These are phyloP conservation scores for Chroicocephalus ridibundus DNA, from an alignment of 2,113 vertebrate species.

Conservation along the genomic window DNA sequence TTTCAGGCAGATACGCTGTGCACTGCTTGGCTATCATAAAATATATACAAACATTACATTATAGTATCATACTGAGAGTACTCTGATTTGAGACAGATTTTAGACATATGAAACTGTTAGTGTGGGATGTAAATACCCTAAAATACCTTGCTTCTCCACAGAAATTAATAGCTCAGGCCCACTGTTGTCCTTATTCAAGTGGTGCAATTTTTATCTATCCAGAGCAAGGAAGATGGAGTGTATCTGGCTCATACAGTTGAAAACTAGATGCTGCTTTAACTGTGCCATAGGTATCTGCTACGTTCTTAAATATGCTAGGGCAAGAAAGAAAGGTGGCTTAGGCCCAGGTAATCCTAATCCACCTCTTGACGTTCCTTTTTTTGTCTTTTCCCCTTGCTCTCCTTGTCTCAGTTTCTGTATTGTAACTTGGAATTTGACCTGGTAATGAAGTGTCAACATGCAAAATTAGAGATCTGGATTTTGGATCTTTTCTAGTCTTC, in stretches of 20 bases:
- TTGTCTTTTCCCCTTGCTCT: background rate
- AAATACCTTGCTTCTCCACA: background rate
- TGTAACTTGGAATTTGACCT: background rate
- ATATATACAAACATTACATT: background rate
- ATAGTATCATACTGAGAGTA: background rate
- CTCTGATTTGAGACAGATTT: background rate
- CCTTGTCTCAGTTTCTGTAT: background rate
- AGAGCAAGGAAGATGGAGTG: background rate
- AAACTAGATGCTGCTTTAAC: background rate
- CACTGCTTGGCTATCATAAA: background rate
- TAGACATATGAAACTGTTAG: background rate
- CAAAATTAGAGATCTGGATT: background rate
- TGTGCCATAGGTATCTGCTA: background rate
- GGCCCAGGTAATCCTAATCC: background rate
- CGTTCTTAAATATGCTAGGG: background rate
- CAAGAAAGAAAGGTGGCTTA: background rate
- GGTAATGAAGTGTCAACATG: background rate
- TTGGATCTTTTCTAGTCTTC: background rate
- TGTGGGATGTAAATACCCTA: background rate
- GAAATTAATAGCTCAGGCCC: background rate
- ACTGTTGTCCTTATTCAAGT: background rate
- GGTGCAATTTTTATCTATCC: background rate
- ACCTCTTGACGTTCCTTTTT: background rate
- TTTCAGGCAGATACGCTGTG: background rate
- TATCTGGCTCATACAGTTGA: background rate